Evolutionary conservation across 2,888 invertebrate genomes (phyloP), one percentile per base, ranked within the genome.

Genomic region (Drosophila paramelanica): DNA sequence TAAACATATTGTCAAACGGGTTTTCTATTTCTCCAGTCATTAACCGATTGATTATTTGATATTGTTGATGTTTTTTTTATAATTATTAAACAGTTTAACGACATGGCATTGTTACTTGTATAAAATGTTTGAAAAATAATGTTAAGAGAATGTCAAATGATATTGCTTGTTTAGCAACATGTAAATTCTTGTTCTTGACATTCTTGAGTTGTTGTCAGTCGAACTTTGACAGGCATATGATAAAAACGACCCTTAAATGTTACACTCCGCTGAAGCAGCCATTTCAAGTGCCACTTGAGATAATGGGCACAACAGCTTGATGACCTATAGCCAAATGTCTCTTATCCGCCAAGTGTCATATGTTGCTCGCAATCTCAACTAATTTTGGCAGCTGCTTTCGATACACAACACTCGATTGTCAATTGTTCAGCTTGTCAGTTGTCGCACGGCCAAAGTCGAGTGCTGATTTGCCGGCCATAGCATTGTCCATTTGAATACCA

Each of bases 381-480:
- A 59, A 76, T 74, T 67, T 67, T 62, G 61, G 47, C 77, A 76
- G 72, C 51, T 65, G 66, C 47, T 39, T 58, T 62, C 51, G 50
- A 52, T 42, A 43, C 7, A n/a, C 27, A 33, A n/a, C 53, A 67
- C 57, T 67, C 61, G 23, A 43, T 55, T 56, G 53, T 52, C 72
- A 53, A 49, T 61, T 67, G 47, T 38, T 53, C 17, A 25, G 31
- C 20, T 64, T 75, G 66, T 55, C 58, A 52, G 8, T 61, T 67
- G 74, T 74, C 51, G 57, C 43, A 25, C 43, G 45, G 52, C 36
- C 72, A 58, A 66, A 51, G 57, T 61, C 61, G 56, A 76, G 61
- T 56, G 66, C 25, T 45, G 43, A 51, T 51, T 55, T 43, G 52
- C 20, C 36, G 36, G 13, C 36, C 36, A 36, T 13, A 13, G 36